Evolutionary conservation across 2,797 vertebrate species (phyloP).

Genomic region (Gorsachius magnificus): DNA sequence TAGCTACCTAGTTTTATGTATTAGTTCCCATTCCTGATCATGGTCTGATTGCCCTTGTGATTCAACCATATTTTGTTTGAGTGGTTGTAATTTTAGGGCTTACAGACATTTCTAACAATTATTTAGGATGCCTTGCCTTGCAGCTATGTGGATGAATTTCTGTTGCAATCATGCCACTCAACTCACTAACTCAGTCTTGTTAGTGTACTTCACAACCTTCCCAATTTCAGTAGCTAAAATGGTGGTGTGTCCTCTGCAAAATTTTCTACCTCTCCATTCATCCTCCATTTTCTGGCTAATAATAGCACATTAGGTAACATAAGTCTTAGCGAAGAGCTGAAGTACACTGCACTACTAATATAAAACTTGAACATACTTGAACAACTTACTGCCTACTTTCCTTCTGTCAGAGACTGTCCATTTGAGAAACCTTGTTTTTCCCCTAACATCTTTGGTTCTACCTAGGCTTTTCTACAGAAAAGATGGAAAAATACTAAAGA

Average conservation of each 20-base stretch:
- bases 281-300: neutral
- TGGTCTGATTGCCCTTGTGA: neutral
- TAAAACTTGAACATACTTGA: neutral
- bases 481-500: neutral
- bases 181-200: neutral
- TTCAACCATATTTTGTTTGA: neutral
- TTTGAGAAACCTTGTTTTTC: neutral
- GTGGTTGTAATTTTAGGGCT: neutral
- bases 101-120: conserved; percentile 7
- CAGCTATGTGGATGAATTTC: neutral
- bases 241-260: neutral
- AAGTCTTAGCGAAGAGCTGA: neutral
- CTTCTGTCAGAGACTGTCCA: neutral
- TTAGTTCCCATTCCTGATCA: neutral
- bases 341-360: neutral
- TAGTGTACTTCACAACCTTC: neutral
- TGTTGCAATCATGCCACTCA: neutral
- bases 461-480: neutral
- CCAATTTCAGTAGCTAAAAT: neutral
- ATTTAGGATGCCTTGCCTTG: neutral
- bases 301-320: neutral
- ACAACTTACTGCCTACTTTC: neutral
- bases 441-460: neutral
- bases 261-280: neutral
- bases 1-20: neutral